Conservation (phyloP, 2,888 invertebrate genomes). For the Orthonevra nobilis region DNA sequence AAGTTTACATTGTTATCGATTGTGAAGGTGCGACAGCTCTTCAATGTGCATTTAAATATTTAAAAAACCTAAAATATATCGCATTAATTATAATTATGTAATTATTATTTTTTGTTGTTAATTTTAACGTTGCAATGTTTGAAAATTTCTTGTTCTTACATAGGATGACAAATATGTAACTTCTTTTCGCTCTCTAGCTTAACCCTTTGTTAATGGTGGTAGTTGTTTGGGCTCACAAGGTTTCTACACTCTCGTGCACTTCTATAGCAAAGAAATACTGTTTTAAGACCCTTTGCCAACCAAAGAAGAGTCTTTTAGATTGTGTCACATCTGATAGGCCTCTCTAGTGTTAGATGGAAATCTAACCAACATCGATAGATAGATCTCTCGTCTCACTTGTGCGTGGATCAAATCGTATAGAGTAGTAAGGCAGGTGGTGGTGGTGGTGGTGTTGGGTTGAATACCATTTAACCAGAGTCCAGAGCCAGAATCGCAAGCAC, state of each 20-base stretch:
- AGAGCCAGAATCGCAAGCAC: conserved; percentile 60
- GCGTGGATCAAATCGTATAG: conserved; percentile 40
- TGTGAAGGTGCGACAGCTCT: conserved; percentile 2
- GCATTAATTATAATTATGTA: conserved; percentile 25
- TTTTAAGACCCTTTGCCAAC: conserved; percentile 16
- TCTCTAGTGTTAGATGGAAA: conserved; percentile 19
- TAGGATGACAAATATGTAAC: conserved; percentile 68
- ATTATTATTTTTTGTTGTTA: conserved; percentile 10
- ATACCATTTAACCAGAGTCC: conserved; percentile 59
- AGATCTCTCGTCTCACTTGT: conserved; percentile 35
- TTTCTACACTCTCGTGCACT: conserved; percentile 20
- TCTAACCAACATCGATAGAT: conserved; percentile 42
- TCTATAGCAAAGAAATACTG: conserved; percentile 11
- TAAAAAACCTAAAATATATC: conserved; percentile 13
- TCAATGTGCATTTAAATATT: conserved; percentile 4
- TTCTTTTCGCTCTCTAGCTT: conserved; percentile 64
- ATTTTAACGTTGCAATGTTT: conserved; percentile 50
- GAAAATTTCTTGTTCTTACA: conserved; percentile 61
- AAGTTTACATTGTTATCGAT: conserved; percentile 15
- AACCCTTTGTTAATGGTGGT: conserved; percentile 51
- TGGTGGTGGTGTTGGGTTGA: conserved; percentile 28
- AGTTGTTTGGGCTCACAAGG: conserved; percentile 32
- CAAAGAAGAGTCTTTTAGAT: conserved; percentile 25
- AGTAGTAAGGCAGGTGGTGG: conserved; percentile 32
- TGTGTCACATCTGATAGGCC: conserved; percentile 21